These are phyloP conservation scores for Aptenodytes patagonicus DNA, from an alignment of 2,113 vertebrate genomes.

Conservation along the genomic window DNA sequence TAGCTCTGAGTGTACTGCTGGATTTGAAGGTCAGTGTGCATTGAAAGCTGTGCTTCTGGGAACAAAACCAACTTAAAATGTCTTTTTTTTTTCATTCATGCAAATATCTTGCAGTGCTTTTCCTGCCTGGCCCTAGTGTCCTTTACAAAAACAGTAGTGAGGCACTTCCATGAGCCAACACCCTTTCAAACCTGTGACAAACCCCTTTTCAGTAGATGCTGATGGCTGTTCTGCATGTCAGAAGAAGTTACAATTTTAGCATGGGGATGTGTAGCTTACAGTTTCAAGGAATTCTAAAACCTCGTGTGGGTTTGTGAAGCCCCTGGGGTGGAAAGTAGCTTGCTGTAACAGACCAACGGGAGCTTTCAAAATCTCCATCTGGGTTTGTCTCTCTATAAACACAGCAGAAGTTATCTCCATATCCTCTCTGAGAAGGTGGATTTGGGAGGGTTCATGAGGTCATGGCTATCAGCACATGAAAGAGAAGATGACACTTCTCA, in stretches of 20 bases:
- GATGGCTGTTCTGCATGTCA: not conserved
- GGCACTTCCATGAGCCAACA: not conserved
- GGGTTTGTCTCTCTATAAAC: not conserved
- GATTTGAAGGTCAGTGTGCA: not conserved
- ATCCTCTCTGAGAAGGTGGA: not conserved
- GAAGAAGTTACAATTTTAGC: not conserved
- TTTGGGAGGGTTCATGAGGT: not conserved
- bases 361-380: not conserved
- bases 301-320: not conserved
- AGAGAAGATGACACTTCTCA: not conserved
- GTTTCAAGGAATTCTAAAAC: not conserved
- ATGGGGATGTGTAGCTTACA: not conserved
- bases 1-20: not conserved
- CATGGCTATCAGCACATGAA: rapidly evolving
- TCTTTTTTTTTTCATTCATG: not conserved
- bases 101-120: not conserved
- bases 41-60: not conserved
- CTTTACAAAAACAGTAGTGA: not conserved
- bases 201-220: not conserved
- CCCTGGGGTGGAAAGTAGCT: not conserved
- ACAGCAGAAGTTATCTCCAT: not conserved
- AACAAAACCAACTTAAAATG: not conserved
- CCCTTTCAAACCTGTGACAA: not conserved
- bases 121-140: not conserved
- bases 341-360: not conserved